Percentiles rank a stretch among this genome's conserved stretches.
Evolutionary conservation across 2,113 vertebrate species (phyloP).

Genomic region (Turnix velox): DNA sequence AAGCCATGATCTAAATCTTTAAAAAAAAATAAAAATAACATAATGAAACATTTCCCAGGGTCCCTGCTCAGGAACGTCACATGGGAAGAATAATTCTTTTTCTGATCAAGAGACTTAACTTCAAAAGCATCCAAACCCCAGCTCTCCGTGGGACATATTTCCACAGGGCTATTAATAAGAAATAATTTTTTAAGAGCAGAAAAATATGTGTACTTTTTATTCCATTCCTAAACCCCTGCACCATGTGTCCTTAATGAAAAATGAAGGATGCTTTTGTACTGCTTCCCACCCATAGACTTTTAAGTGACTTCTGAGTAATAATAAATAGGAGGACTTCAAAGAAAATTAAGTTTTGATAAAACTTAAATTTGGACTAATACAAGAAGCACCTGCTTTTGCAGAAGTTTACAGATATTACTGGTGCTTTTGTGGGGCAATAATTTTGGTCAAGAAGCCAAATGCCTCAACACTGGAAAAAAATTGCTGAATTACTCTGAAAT

Average conservation of each 20-base stretch:
- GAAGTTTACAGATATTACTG: not conserved
- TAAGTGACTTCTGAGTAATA: not conserved
- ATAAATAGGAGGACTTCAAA: constrained; percentile 14
- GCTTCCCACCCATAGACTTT: constrained; percentile 8
- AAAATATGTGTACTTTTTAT: not conserved
- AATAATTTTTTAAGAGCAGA: constrained; percentile 50
- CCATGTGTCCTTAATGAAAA: constrained; percentile 44
- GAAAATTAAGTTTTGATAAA: not conserved
- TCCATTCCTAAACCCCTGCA: not conserved
- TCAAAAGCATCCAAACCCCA: constrained; percentile 18
- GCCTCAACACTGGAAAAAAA: not conserved
- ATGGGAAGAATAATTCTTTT: not conserved
- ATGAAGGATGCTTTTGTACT: constrained; percentile 40
- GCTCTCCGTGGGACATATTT: not conserved
- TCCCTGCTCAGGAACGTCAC: not conserved
- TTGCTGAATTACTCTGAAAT: not conserved
- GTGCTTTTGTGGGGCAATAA: not conserved
- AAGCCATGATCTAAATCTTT: not conserved
- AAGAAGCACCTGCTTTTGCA: not conserved
- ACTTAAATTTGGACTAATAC: not conserved
- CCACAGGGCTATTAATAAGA: constrained; percentile 30
- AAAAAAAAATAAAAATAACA: not conserved
- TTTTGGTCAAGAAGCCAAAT: not conserved
- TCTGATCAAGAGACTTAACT: constrained; percentile 13
- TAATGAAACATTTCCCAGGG: not conserved